Conservation (phyloP, 2,888 invertebrate species). For the Leptopilina drosophilae region DNA sequence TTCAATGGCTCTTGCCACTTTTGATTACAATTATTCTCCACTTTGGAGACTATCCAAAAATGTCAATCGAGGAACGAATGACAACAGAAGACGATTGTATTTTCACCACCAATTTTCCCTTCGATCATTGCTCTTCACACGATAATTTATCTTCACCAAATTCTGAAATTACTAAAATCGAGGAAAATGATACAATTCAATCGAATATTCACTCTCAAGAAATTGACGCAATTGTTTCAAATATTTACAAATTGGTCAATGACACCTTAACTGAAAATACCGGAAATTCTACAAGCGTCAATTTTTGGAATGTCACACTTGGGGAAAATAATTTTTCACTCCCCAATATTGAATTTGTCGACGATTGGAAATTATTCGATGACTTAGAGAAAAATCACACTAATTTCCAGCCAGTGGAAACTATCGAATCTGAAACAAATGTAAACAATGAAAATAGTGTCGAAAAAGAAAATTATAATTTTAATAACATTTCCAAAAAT, state of each 20-base stretch:
- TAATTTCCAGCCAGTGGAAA: not conserved
- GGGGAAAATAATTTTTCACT: not conserved
- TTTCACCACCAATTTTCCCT: slow-evolving; percentile 62
- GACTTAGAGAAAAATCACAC: slow-evolving; percentile 2
- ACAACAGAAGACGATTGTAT: slow-evolving; percentile 59
- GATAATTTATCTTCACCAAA: not conserved
- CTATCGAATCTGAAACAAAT: not conserved
- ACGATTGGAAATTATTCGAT: slow-evolving; percentile 17
- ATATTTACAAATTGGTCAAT: slow-evolving; percentile 63
- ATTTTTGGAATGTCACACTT: slow-evolving; percentile 37
- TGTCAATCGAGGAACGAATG: slow-evolving; percentile 37
- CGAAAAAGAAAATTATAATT: not conserved
- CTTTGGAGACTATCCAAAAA: slow-evolving; percentile 56
- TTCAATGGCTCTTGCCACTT: slow-evolving; percentile 71
- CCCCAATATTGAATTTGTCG: not conserved
- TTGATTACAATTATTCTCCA: slow-evolving; percentile 61
- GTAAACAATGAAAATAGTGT: not conserved
- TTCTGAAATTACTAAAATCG: slow-evolving; percentile 53
- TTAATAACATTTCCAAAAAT: slow-evolving; percentile 49
- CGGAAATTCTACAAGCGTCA: slow-evolving; percentile 36
- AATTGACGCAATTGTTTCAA: slow-evolving; percentile 62
- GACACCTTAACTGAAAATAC: slow-evolving; percentile 51
- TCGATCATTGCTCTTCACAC: slow-evolving; percentile 59
- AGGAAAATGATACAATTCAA: slow-evolving; percentile 49
- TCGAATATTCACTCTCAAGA: slow-evolving; percentile 52